phyloP scores from a whole-genome alignment of 1,140 invertebrate species.

The Drosophila repleta region DNA sequence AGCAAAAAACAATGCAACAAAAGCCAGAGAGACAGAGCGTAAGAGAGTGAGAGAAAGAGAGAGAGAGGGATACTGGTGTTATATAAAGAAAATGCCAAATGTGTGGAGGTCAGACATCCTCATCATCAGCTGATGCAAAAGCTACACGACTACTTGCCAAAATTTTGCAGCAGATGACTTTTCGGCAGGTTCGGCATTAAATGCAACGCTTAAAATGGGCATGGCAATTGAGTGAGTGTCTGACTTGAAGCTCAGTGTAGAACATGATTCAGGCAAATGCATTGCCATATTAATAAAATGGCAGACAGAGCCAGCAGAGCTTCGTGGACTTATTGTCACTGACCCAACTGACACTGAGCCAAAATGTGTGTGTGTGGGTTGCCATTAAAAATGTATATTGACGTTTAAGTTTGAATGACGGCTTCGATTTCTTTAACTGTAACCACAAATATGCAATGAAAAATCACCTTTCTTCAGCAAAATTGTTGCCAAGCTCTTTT shows the following conservation, averaged over 20 bases:
- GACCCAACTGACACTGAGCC: background rate
- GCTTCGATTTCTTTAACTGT: no score
- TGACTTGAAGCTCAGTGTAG: background rate
- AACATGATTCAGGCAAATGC: slow-evolving; percentile 15
- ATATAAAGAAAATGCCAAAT: background rate
- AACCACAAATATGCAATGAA: no score
- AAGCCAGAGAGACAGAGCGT: background rate
- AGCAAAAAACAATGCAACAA: slow-evolving; percentile 34
- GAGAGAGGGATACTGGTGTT: background rate
- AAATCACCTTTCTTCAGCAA: no score
- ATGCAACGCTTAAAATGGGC: background rate
- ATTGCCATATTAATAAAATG: slow-evolving; percentile 29
- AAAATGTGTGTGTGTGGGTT: background rate
- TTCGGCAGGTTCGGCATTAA: slow-evolving; percentile 26
- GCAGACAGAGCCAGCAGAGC: background rate
- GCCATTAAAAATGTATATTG: no score
- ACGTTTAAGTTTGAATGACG: no score
- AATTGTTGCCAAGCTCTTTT: no score
- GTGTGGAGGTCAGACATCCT: slow-evolving; percentile 24
- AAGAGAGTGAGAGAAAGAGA: background rate
- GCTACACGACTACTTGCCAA: slow-evolving; percentile 26
- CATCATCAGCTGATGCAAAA: slow-evolving; percentile 24
- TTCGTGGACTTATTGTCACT: no score
- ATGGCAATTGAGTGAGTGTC: no score
- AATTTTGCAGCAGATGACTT: slow-evolving; percentile 11